Conservation (phyloP, 2,113 vertebrate species). For the Dromas ardeola region DNA sequence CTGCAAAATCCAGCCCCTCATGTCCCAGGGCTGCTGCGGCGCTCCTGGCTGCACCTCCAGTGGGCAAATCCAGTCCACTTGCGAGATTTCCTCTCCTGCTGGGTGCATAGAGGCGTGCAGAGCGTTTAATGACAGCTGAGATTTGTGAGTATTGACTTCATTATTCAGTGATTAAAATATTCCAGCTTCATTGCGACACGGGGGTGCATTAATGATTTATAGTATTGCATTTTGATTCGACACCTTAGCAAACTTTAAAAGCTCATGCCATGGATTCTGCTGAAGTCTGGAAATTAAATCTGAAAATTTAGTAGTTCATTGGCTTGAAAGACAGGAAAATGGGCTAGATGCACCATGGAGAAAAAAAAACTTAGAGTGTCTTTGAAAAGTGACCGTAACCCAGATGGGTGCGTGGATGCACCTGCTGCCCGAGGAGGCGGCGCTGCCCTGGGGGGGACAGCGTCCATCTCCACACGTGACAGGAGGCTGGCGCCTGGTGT, state of each 20-base stretch:
- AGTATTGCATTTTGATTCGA: not conserved
- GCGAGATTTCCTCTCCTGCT: not conserved
- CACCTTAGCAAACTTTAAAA: not conserved
- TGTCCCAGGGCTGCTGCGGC: rapidly evolving
- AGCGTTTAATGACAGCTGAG: not conserved
- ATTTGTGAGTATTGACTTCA: conserved; percentile 5
- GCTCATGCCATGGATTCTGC: not conserved
- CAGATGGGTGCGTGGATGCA: rapidly evolving
- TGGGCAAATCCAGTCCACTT: not conserved
- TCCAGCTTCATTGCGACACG: not conserved
- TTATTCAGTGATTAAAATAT: conserved; percentile 43
- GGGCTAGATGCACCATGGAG: not conserved
- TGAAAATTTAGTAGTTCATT: not conserved
- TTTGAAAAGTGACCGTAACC: not conserved
- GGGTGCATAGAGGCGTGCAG: not conserved
- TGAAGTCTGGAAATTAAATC: not conserved
- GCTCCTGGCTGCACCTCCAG: not conserved
- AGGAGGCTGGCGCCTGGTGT: not conserved
- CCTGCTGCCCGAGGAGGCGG: rapidly evolving
- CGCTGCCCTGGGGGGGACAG: not conserved
- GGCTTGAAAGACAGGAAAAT: not conserved
- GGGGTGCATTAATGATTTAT: conserved; percentile 33
- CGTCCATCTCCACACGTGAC: not conserved
- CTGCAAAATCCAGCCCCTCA: not conserved
- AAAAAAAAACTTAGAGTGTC: not conserved